Base-by-base conservation (phyloP, 1,140 invertebrate species). In the Cyclargus thomasi region DNA sequence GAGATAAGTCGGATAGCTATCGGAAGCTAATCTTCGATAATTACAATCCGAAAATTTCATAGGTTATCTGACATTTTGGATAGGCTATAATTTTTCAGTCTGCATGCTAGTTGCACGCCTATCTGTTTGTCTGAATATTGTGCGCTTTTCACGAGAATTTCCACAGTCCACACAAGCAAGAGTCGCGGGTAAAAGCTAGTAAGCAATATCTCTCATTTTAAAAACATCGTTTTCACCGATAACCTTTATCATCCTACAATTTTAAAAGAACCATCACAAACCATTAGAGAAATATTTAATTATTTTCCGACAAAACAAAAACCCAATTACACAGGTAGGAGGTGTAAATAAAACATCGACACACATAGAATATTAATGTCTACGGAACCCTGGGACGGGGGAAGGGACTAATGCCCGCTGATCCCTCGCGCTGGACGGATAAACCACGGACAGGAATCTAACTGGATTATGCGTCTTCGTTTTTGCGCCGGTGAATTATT, bases 301-400 rank as follows among this genome's bases (percentile, higher is more conserved):
- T 14, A 47, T 47, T 47, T 47, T 47, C 39, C 39, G 14, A 47
- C 17, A 20, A 20, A 55, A 59, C 55, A 20, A 21, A 21, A 59
- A 20, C 55, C 55, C 55, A 59, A 59, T 59, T 22, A 59, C 55
- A 59, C 20, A 59, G 55, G 55, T 11, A 59, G 18, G 18, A 68
- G 74, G 67, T 70, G 73, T 70, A 79, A 80, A 81, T 77, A 81
- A 78, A 78, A 81, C 75, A 76, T 80, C 76, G 76, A 79, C 77
- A 73, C 20, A 81, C 74, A 81, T 84, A 77, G 77, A 84, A 84
- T 84, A 82, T 81, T 82, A 82, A 84, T 81, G 80, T 72, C 70
- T 72, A 70, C 55, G 17, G 20, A 21, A 68, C 71, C 59, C 70
- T 62, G 68, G 72, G 69, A 74, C 77, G 18, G 55, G 16, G 17